Percentiles rank a stretch among this genome's conserved stretches.
Evolutionary conservation across 2,888 invertebrate genomes (phyloP).

Genomic region (Brenthis ino): DNA sequence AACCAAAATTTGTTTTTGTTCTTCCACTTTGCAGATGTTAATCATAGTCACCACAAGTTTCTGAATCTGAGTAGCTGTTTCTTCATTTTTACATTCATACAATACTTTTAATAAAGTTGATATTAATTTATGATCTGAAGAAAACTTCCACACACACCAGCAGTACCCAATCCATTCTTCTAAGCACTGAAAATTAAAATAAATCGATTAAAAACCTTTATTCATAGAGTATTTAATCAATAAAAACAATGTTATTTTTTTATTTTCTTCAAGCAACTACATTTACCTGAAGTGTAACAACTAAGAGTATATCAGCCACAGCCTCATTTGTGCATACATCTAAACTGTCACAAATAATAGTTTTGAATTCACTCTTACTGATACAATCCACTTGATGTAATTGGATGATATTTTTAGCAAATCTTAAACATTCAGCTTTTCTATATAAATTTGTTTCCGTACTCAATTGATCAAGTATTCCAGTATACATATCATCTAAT

Average conservation of each 20-base stretch:
- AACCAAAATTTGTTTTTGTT: constrained; percentile 51
- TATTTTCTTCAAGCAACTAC: neutral
- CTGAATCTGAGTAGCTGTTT: constrained; percentile 49
- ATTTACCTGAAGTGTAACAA: constrained; percentile 59
- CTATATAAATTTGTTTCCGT: constrained; percentile 65
- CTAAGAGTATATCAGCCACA: constrained; percentile 59
- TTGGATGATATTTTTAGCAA: constrained; percentile 55
- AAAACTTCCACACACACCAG: constrained; percentile 66
- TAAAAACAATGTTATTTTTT: too few species aligned
- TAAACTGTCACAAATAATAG: constrained; percentile 61
- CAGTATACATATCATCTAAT: constrained; percentile 57
- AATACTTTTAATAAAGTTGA: constrained; percentile 63
- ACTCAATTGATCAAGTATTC: constrained; percentile 57
- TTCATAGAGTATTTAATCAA: neutral
- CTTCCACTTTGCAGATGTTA: constrained; percentile 51
- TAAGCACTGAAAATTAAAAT: constrained; percentile 58
- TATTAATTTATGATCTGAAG: constrained; percentile 56
- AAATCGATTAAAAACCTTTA: neutral
- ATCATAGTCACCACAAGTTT: constrained; percentile 59
- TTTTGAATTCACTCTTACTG: constrained; percentile 54
- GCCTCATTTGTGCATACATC: constrained; percentile 59
- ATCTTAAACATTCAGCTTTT: constrained; percentile 59
- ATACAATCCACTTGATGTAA: constrained; percentile 61
- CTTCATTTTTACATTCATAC: constrained; percentile 55
- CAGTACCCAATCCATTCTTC: constrained; percentile 65